Evolutionary conservation across 2,113 vertebrate genomes (phyloP).

Genomic region (Nettapus auritus): DNA sequence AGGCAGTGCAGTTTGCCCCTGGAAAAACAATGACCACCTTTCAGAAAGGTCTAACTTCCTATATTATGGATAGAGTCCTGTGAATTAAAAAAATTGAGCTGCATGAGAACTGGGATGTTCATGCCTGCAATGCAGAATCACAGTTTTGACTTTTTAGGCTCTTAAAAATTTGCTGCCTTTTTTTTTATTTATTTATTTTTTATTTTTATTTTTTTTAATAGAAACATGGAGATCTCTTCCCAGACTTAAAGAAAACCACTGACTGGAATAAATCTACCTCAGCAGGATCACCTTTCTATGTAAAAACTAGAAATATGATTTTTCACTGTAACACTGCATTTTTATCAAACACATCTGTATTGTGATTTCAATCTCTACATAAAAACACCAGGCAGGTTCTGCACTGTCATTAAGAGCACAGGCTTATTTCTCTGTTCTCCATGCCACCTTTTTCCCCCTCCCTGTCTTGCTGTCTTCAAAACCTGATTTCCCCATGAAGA

Average conservation of each 20-base stretch:
- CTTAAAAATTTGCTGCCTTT: not conserved
- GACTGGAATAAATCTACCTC: not conserved
- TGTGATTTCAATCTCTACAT: not conserved
- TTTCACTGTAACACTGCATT: not conserved
- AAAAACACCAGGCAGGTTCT: not conserved
- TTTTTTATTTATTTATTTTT: not conserved
- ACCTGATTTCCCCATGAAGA: not conserved
- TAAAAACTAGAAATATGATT: not conserved
- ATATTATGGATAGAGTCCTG: not conserved
- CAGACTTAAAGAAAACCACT: not conserved
- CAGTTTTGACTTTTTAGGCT: not conserved
- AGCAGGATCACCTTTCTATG: not conserved
- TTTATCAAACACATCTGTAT: not conserved
- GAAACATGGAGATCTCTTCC: not conserved
- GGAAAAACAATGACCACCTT: not conserved
- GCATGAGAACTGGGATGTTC: not conserved
- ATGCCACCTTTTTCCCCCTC: not conserved
- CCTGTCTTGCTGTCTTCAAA: not conserved
- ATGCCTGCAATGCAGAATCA: not conserved
- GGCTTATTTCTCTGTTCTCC: not conserved
- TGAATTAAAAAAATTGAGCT: not conserved
- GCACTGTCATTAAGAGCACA: not conserved
- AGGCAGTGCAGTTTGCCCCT: not conserved
- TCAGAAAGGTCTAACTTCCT: not conserved
- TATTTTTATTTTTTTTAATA: not conserved